Evolutionary conservation across 2,797 vertebrate species (phyloP).

Genomic region (Simalia tracyae): DNA sequence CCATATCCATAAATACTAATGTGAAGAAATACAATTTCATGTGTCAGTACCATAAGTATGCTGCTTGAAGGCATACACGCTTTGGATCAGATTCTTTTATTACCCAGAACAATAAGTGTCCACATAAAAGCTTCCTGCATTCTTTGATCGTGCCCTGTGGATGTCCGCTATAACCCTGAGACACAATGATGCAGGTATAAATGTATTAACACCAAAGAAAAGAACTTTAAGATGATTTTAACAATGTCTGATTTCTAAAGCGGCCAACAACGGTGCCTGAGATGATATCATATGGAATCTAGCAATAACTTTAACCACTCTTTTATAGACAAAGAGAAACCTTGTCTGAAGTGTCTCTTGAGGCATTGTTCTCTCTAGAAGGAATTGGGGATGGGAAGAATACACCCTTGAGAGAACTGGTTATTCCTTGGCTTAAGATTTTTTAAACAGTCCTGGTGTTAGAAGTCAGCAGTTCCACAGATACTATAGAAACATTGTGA

Average conservation of each 20-base stretch:
- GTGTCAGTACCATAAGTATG: constrained; percentile 17
- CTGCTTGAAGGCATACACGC: constrained; percentile 10
- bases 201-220: constrained; percentile 5
- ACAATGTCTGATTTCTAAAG: constrained; percentile 21
- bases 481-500: neutral
- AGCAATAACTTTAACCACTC: neutral
- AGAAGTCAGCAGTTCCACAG: neutral
- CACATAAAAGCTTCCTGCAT: constrained; percentile 28
- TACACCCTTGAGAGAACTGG: neutral
- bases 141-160: constrained; percentile 29
- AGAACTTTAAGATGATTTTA: constrained; percentile 27
- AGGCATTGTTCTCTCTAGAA: neutral
- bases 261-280: constrained; percentile 4
- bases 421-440: neutral
- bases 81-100: constrained; percentile 38
- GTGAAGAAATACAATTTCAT: constrained; percentile 35
- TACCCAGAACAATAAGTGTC: constrained; percentile 16
- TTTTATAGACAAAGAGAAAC: neutral
- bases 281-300: neutral
- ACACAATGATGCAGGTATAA: constrained; percentile 31
- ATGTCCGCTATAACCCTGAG: constrained; percentile 17
- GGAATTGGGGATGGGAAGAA: neutral
- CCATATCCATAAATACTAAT: constrained; percentile 35
- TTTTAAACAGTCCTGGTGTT: neutral
- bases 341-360: constrained; percentile 15